Base-by-base conservation (phyloP, 2,888 invertebrate genomes). In the Drosophila affinis region DNA sequence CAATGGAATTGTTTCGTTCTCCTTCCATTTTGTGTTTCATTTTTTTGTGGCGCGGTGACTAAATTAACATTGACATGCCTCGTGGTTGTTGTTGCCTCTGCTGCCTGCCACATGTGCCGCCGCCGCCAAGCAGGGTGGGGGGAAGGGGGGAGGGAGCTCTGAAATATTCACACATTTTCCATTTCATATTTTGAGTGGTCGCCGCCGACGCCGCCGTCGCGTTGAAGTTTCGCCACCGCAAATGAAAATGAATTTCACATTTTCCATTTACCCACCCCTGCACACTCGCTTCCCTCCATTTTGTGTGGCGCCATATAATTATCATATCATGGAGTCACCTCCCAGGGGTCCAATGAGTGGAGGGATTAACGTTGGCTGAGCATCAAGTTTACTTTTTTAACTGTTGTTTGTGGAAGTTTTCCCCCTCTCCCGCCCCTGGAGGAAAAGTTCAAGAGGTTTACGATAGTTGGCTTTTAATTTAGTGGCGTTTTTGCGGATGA, bases 61-160 rank as follows among this genome's bases (percentile, higher is more conserved):
- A 87, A 90, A 90, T 90, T 90, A 88, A 89, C 90, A 89, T 89
- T 90, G 90, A 86, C 89, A 83, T 82, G 77, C 75, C 64, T 67
- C 72, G 64, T 65, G 75, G 72, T 64, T 80, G 62, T 14, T 65
- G 62, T 56, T 73, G 76, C 62, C 76, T 70, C 71, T 78, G 76
- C 56, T 53, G 63, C 62, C 69, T 79, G 77, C 77, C 65, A 75
- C 81, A 81, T 81, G 77, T 81, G 81, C 61, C 39, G 14, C 39
- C 34, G 9, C 7, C 34, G 34, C 34, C 34, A 14, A 27, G 18
- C 2, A 18, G 18, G 18, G 18, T 2, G 27, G 27, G 18, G 18
- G 18, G 18, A 3, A 27, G 27, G 39, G 2, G 14, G 39, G 1
- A 39, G 56, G 56, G 51, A 51, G 18, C 78, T 14, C 39, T 86